Conservation (phyloP, 2,888 invertebrate genomes). For the Polyommatus iphigenia region DNA sequence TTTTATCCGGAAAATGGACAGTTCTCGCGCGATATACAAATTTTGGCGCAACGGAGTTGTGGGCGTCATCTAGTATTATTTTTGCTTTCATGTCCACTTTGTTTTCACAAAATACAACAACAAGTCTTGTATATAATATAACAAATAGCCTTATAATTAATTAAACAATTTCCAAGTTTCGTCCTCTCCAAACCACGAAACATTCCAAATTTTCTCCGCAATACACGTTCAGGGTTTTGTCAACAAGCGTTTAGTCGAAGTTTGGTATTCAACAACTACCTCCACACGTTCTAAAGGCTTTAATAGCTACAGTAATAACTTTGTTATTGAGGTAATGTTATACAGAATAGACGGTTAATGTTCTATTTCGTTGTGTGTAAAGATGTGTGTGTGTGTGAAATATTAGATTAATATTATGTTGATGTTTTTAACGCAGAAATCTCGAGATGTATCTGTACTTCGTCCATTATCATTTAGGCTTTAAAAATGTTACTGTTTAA, state of each 20-base stretch:
- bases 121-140: neutral
- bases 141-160: slow-evolving; percentile 8
- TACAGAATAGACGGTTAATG: neutral
- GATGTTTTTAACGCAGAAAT: too few relatives aligned
- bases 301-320: neutral
- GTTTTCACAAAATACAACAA: neutral
- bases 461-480: too few relatives aligned
- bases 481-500: too few relatives aligned
- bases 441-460: too few relatives aligned
- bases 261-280: neutral
- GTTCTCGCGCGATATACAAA: too few relatives aligned
- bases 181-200: slow-evolving; percentile 1
- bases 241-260: slow-evolving; percentile 11
- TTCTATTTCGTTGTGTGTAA: neutral
- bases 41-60: neutral
- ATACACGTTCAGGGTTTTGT: slow-evolving; percentile 1
- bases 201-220: neutral
- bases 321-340: slow-evolving; percentile 15
- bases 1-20: too few relatives aligned
- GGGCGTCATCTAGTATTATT: too few relatives aligned
- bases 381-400: neutral
- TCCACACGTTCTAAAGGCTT: neutral
- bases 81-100: neutral
- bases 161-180: neutral
- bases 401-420: neutral